Conservation (phyloP, 35 echinoderm and acorn worm species). For the Stichopus chloronotus region DNA sequence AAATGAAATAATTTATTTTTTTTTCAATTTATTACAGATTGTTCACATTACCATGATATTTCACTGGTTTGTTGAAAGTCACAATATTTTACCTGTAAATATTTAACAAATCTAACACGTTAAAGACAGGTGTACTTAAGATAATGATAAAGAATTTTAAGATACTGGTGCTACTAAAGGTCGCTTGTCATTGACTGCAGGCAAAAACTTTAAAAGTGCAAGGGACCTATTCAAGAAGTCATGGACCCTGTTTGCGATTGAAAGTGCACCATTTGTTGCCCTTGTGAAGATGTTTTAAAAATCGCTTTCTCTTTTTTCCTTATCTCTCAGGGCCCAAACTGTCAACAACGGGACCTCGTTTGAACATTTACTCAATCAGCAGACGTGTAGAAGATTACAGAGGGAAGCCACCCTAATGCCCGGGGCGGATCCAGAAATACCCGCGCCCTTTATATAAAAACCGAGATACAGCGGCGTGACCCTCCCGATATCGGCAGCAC, state of each 20-base stretch:
- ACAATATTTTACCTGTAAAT: too few species aligned
- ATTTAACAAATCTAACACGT: too few species aligned
- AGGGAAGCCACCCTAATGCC: conserved; percentile 23
- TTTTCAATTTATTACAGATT: too few species aligned
- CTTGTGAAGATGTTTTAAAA: neutral
- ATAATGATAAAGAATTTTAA: too few species aligned
- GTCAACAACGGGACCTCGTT: conserved; percentile 43
- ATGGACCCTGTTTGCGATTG: conserved; percentile 9
- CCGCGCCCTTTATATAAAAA: neutral
- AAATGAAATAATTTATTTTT: too few species aligned
- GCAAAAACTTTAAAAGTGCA: neutral
- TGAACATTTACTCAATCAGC: conserved; percentile 18
- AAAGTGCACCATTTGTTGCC: neutral
- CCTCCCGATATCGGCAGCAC: neutral
- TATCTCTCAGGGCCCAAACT: conserved; percentile 44
- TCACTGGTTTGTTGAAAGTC: too few species aligned
- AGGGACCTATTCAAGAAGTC: neutral
- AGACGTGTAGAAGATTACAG: conserved; percentile 29
- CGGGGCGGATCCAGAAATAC: conserved; percentile 25
- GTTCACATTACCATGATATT: too few species aligned
- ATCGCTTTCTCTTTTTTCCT: neutral
- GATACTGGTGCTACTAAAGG: too few species aligned
- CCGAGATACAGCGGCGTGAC: neutral
- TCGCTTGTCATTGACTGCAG: too few species aligned
- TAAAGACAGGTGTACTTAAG: too few species aligned